Percentiles rank a stretch among this genome's conserved stretches.
Conservation (phyloP, 1,140 invertebrate genomes). For the Seison nebaliae region DNA sequence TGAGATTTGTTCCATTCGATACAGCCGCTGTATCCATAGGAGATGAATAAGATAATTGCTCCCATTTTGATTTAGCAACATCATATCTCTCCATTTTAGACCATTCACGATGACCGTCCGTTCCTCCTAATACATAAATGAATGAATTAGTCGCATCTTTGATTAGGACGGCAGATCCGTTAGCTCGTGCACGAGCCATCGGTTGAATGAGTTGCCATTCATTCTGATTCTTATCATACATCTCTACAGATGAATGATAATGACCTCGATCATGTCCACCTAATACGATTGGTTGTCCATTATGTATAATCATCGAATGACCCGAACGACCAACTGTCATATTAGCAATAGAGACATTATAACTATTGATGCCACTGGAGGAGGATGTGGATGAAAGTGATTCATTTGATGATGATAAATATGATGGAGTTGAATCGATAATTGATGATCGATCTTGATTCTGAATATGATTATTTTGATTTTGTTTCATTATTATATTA, state of each 20-base stretch:
- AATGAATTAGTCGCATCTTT: slow-evolving; percentile 1
- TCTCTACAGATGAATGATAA: slow-evolving; percentile 45
- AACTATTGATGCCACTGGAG: too few relatives aligned
- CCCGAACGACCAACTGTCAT: slow-evolving; percentile 14
- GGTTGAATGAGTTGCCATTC: slow-evolving; percentile 38
- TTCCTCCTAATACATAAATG: slow-evolving; percentile 13
- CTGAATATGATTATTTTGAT: too few relatives aligned
- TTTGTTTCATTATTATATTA: too few relatives aligned
- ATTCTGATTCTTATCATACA: slow-evolving; percentile 41
- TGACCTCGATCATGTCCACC: slow-evolving; percentile 52
- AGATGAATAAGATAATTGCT: too few relatives aligned
- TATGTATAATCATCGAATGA: slow-evolving; percentile 13
- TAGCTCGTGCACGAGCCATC: slow-evolving; percentile 43
- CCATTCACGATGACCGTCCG: slow-evolving; percentile 8
- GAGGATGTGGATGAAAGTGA: too few relatives aligned
- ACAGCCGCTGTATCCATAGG: too few relatives aligned
- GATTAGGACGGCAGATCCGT: slow-evolving; percentile 18
- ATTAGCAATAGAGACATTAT: too few relatives aligned
- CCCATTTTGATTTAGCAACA: slow-evolving; percentile 5
- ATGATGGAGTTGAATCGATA: too few relatives aligned
- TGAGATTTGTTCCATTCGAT: too few relatives aligned
- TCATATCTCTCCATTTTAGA: slow-evolving; percentile 6
- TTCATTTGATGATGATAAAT: too few relatives aligned
- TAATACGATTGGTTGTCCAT: slow-evolving; percentile 13
- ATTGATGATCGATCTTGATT: too few relatives aligned